Base-by-base conservation (phyloP, 2,113 vertebrate genomes). In the Pardalotus punctatus region DNA sequence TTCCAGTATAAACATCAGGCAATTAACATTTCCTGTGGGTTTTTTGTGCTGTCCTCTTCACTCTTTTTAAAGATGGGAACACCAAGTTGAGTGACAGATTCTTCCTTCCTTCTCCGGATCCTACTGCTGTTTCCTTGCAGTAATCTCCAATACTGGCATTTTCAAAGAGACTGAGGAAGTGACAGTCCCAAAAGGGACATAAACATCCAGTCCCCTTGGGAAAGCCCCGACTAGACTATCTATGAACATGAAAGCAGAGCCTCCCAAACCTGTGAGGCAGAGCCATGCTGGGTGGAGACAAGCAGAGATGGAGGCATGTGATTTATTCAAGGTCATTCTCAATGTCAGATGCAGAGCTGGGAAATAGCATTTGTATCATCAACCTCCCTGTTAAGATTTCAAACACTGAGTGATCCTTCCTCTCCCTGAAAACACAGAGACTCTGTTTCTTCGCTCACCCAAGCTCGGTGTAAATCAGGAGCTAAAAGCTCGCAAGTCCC, bases 101-200 rank as follows among this genome's bases (percentile, higher is more conserved):
- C 35, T 47, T 86, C 57, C 81, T 84, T 71, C n/a, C 45, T 69
- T 61, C 79, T 78, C 17, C 0, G 1, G 36, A 60, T 86, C 69
- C 22, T 28, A 0, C 16, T 35, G 51, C 38, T 72, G 4, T 54
- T 80, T 80, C 51, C 43, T 54, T 60, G 38, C 60, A 71, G 61
- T 20, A 40, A 56, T 71, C 56, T 74, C 85, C 56, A 57, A 78
- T 86, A 86, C 1, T 53, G 69, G 25, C 40, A 33, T 93, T 95
- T 96, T 95, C 88, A 93, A 96, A 88, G 92, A 92, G 72, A 69
- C 80, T 81, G 35, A 79, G 40, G 76, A 84, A 96, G 40, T 48
- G 36, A 83, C 60, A 67, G 60, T 64, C 76, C 36, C 85, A 64
- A 60, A 81, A 89, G 67, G 27, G 47, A 64, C 45, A 56, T 60